Percentiles rank a stretch among this genome's conserved stretches.
Evolutionary conservation across 2,888 invertebrate species (phyloP).

Genomic region (Sclerodermus sp.): DNA sequence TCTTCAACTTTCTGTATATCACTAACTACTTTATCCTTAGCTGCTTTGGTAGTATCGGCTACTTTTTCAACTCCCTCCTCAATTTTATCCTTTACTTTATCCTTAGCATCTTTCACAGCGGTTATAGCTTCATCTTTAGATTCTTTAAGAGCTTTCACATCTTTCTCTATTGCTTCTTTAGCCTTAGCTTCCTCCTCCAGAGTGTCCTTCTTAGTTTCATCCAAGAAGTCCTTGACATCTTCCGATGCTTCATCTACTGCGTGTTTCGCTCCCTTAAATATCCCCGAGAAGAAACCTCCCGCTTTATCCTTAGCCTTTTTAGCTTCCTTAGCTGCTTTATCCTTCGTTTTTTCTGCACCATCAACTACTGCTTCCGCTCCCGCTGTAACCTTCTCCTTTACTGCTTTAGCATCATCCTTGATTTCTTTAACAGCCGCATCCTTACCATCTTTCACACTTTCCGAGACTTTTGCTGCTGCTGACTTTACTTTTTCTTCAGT

Average conservation of each 20-base stretch:
- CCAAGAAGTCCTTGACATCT: slow-evolving; percentile 38
- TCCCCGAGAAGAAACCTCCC: slow-evolving; percentile 38
- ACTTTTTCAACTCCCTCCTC: slow-evolving; percentile 14
- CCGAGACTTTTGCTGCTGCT: slow-evolving; percentile 11
- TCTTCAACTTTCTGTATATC: slow-evolving; percentile 12
- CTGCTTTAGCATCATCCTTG: slow-evolving; percentile 24
- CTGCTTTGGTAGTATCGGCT: slow-evolving; percentile 10
- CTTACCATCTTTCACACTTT: slow-evolving; percentile 12
- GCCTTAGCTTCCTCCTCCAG: slow-evolving; percentile 28
- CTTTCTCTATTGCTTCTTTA: slow-evolving; percentile 37
- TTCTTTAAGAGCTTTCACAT: slow-evolving; percentile 11
- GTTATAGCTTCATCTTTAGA: slow-evolving; percentile 33
- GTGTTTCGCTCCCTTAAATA: slow-evolving; percentile 41
- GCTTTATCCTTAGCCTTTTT: slow-evolving; percentile 39
- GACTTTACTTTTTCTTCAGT: slow-evolving; percentile 41
- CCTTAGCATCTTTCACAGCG: slow-evolving; percentile 34
- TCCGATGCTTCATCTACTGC: slow-evolving; percentile 28
- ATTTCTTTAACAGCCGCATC: slow-evolving; percentile 2
- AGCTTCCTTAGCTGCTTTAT: slow-evolving; percentile 22
- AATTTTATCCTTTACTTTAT: slow-evolving; percentile 6
- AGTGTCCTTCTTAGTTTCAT: slow-evolving; percentile 16
- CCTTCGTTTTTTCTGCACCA: slow-evolving; percentile 17
- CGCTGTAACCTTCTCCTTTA: slow-evolving; percentile 19
- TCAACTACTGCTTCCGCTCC: slow-evolving; percentile 9
- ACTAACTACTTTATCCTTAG: slow-evolving; percentile 1